phyloP scores from a whole-genome alignment of 1,140 invertebrate genomes.

The Orius laevigatus region DNA sequence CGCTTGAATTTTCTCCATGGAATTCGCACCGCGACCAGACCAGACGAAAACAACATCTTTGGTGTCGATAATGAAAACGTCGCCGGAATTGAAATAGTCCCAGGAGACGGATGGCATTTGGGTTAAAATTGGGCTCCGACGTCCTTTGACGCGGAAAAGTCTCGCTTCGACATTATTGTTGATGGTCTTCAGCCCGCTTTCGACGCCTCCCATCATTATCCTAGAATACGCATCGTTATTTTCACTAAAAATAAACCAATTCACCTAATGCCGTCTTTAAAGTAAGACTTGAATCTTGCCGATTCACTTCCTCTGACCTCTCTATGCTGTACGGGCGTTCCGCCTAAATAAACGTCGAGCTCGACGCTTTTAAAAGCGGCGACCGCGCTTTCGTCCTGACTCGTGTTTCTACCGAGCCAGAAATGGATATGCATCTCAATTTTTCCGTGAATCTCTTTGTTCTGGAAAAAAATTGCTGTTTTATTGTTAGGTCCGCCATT shows the following conservation, averaged over 20 bases:
- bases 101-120: slow-evolving; percentile 54
- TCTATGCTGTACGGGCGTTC: slow-evolving; percentile 37
- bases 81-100: slow-evolving; percentile 68
- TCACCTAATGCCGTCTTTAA: slow-evolving; percentile 33
- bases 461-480: background rate
- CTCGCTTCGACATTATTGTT: slow-evolving; percentile 32
- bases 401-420: slow-evolving; percentile 40
- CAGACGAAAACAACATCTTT: slow-evolving; percentile 55
- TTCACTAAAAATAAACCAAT: slow-evolving; percentile 1
- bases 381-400: slow-evolving; percentile 41
- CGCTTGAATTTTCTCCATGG: slow-evolving; percentile 47
- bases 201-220: slow-evolving; percentile 38
- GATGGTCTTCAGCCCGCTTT: slow-evolving; percentile 35
- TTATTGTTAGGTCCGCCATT: too few species aligned
- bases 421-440: slow-evolving; percentile 39
- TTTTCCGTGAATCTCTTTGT: slow-evolving; percentile 14
- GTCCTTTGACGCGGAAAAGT: slow-evolving; percentile 54
- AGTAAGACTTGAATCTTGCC: slow-evolving; percentile 39
- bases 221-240: slow-evolving; percentile 22
- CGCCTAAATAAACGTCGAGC: slow-evolving; percentile 40
- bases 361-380: slow-evolving; percentile 49
- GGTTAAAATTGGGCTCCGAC: slow-evolving; percentile 43
- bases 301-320: slow-evolving; percentile 42
- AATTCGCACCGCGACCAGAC: slow-evolving; percentile 58
- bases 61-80: slow-evolving; percentile 70